Conservation (phyloP, 1,140 invertebrate species). For the Bursaphelenchus mucronatus region DNA sequence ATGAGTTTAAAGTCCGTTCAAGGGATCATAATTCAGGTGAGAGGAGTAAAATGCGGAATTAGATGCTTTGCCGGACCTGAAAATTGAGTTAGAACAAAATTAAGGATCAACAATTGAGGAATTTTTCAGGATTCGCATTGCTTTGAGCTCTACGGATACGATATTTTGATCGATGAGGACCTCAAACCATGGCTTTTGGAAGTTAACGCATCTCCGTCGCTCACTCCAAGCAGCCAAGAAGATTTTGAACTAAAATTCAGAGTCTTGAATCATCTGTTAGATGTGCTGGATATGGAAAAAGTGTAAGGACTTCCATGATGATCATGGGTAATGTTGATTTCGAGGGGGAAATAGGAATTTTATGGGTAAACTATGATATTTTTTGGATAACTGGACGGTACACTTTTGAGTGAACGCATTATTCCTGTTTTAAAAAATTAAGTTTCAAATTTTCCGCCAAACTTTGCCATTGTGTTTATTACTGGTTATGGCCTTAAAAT, state of each 20-base stretch:
- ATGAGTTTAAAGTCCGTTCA: constrained; percentile 62
- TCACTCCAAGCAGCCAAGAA: constrained; percentile 65
- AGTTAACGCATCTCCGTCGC: constrained; percentile 65
- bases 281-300: constrained; percentile 65
- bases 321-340: too few relatives aligned
- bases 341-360: too few relatives aligned
- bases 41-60: not conserved
- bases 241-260: constrained; percentile 65
- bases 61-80: too few relatives aligned
- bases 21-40: constrained; percentile 64
- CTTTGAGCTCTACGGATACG: constrained; percentile 66
- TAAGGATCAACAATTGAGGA: constrained; percentile 51
- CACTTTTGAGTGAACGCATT: too few relatives aligned
- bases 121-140: constrained; percentile 66
- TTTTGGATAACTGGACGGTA: too few relatives aligned
- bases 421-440: too few relatives aligned
- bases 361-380: too few relatives aligned
- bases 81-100: not conserved
- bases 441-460: too few relatives aligned
- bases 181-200: constrained; percentile 61
- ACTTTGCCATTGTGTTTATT: too few relatives aligned
- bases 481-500: too few relatives aligned
- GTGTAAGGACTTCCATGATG: constrained; percentile 51
- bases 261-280: constrained; percentile 64
- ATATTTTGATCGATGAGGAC: constrained; percentile 62